Base-by-base conservation (phyloP, 2,797 vertebrate species). In the Ibycter americanus region DNA sequence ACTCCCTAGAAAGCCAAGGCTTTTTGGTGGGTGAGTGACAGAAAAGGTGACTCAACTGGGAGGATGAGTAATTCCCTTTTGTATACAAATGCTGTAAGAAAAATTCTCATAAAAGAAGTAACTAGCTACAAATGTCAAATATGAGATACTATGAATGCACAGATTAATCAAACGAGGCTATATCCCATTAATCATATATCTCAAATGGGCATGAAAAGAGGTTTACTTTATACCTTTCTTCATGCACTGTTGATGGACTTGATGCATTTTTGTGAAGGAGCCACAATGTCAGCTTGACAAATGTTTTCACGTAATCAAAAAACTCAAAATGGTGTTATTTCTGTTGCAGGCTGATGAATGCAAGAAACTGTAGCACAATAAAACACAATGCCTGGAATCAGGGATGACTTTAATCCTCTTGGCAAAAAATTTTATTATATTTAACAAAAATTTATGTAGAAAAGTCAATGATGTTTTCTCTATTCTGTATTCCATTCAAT, bases 251-350 rank as follows among this genome's bases (percentile, higher is more conserved):
- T 88, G 89, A 96, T 90, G 49, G 93, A 95, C 94, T 97, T 68
- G 11, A 74, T 77, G 44, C 56, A 87, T 95, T 97, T 97, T 90
- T 98, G 95, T 96, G 91, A 97, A 96, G 88, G 61, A 96, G 96
- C 83, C 96, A 97, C 98, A 93, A 65, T 96, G 97, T 97, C 96
- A 97, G 21, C 59, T 92, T 98, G 96, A 98, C 82, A 96, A 97
- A 98, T 97, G 78, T 51, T 72, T 61, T 94, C 91, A 91, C 8
- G 8, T 87, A 91, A 90, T 92, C 61, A 71, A 81, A 94, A 97
- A 88, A 31, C 66, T 97, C 79, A 77, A 91, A 94, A 87, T 32
- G 0, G 8, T 93, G 25, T 51, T 94, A 72, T 93, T 97, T 94
- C 87, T 92, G 51, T 66, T 34, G 4, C 2, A 27, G 72, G 22